phyloP scores from a whole-genome alignment of 2,113 vertebrate genomes.

The Trogon surrucura region DNA sequence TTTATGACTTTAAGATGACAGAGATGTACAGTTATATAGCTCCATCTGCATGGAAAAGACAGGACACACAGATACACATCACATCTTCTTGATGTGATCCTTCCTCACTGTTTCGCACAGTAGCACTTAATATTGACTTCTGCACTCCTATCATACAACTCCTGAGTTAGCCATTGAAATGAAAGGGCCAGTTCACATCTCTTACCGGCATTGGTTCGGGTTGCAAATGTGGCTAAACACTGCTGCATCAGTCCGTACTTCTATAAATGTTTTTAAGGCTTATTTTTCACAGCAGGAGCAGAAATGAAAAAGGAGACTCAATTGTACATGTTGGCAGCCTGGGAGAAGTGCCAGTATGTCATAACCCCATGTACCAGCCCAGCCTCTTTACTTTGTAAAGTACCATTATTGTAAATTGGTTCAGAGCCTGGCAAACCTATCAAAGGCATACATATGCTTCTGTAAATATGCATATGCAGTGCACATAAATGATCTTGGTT shows the following conservation, averaged over 20 bases:
- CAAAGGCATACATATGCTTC: neutral
- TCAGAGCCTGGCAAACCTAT: neutral
- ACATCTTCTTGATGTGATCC: neutral
- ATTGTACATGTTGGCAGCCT: neutral
- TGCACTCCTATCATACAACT: neutral
- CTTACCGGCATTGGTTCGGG: neutral
- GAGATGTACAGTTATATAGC: neutral
- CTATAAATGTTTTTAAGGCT: neutral
- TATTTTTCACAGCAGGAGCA: slow-evolving; percentile 12
- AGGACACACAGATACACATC: neutral
- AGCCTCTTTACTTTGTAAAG: neutral
- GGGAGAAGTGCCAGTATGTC: slow-evolving; percentile 21
- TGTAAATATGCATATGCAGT: neutral
- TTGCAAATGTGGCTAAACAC: neutral
- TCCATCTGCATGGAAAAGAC: neutral
- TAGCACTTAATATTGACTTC: neutral
- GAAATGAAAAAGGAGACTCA: slow-evolving; percentile 8
- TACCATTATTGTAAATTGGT: neutral
- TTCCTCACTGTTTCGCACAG: neutral
- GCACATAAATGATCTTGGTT: neutral
- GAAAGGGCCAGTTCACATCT: neutral
- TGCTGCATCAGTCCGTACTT: neutral
- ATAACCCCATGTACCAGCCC: neutral
- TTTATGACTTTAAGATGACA: neutral
- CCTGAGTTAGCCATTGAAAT: neutral